Evolutionary conservation across 1,140 invertebrate genomes (phyloP), one percentile per base, ranked within the genome.

Genomic region (Holcopasites calliopsidis): DNA sequence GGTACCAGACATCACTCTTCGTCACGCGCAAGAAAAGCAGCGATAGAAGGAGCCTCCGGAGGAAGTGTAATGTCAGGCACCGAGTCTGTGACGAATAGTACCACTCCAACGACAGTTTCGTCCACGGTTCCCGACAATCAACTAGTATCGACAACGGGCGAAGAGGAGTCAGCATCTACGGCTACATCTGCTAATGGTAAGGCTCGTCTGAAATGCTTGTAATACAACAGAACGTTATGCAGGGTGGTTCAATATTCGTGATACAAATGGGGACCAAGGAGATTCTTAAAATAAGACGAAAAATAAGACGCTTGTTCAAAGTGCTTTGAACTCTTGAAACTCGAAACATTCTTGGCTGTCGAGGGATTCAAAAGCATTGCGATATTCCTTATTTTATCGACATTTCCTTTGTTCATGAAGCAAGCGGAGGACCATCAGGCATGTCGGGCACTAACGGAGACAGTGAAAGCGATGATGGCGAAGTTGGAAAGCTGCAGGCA

Each of bases 401-500:
- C 13, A 80, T 77, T 35, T 47, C 1, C 42, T 40, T 71, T 85
- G 33, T 62, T 38, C 26, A 38, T 50, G 10, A 70, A 85, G 87
- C 85, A 2, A 88, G 88, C 60, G 89, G 90, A 74, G 91, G 90
- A 38, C 90, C 91, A 16, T 91, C 91, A 23, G 91, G 90, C 23
- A 87, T 92, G 86, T 90, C 90, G 2, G 88, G 84, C 13, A 88
- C 89, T 1, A 88, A 89, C 8, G 89, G 87, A 33, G 90, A 91
- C 26, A 93, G 93, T 26, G 93, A 93, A 47, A 94, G 94, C 35
- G 97, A 98, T 91, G 97, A 98, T 87, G 95, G 95, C 78, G 97
- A 98, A 91, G 97, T 98, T 84, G 96, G 97, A 42, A 93, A 97
- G 33, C 92, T 97, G 28, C 97, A 98, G 92, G 97, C 97, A 18